Base-by-base conservation (phyloP, 2,797 vertebrate genomes). In the Cynodonichthys magdalenae region DNA sequence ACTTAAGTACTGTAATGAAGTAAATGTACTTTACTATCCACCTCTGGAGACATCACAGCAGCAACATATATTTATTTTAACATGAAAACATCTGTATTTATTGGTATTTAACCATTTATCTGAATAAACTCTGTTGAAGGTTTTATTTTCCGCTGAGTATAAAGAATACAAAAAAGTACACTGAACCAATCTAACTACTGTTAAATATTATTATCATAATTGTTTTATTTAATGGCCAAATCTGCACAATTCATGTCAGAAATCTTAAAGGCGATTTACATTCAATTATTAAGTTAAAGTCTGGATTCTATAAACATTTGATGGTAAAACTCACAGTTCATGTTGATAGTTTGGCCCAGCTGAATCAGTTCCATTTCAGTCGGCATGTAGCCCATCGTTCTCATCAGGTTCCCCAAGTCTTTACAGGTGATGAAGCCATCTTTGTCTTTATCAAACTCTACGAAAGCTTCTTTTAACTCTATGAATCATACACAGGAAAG, bases 291-390 rank as follows among this genome's bases (percentile, higher is more conserved):
- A n/a, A n/a, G 6, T 27, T 39, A 39, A 12, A 14, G 3, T 12
- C 10, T 12, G 12, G 3, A 3, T 39, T 12, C 12, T 3, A 14
- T 39, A 3, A 39, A 39, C 11, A 39, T 39, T 39, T 2, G 36
- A 20, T 48, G 46, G 11, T 12, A 11, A 48, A n/a, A 77, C 90
- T 93, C 70, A 94, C 94, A 31, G 53, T 93, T 96, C 97, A 1
- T 96, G 94, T 97, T 97, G 90, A 98, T 98, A 73, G 95, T 95
- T 89, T 99, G 97, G 17, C 96, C 95, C 52, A 99, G 90, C 85
- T 99, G 94, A 0, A 97, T 98, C 75, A 99, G 95, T 80, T 99
- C 97, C 97, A 99, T 99, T 84, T 99, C 97, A 0, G 97, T 98
- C 31, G 97, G 97, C 97, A 98, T 99, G 84, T 96, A 98, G 53